These are phyloP conservation scores for Clarias pachynema DNA, from an alignment of 2,797 vertebrate species.

Conservation along the genomic window DNA sequence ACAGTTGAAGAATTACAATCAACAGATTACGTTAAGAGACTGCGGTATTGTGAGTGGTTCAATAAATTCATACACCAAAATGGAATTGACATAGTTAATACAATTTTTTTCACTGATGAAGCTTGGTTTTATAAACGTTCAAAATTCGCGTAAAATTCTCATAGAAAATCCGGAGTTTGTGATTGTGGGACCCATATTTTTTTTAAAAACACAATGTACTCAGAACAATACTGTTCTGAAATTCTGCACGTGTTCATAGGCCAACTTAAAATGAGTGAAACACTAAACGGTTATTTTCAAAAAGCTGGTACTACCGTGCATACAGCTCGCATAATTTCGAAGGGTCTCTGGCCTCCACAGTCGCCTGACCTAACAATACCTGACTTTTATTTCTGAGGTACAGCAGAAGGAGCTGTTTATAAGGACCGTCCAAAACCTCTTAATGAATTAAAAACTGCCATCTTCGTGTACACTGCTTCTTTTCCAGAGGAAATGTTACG, in stretches of 20 bases:
- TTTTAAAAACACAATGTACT: neutral
- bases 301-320: no score
- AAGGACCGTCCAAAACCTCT: no score
- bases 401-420: no score
- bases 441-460: no score
- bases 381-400: no score
- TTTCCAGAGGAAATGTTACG: no score
- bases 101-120: neutral
- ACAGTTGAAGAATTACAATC: neutral
- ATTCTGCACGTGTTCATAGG: no score
- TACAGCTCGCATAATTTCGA: neutral
- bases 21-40: neutral
- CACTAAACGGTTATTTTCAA: neutral
- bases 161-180: no score
- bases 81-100: neutral
- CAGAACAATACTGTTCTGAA: no score
- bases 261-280: neutral
- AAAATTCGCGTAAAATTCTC: no score
- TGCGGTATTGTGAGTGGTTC: neutral
- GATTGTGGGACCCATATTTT: neutral
- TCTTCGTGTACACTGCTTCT: no score
- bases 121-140: neutral
- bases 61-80: neutral
- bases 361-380: no score
- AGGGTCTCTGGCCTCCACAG: neutral